phyloP scores from a whole-genome alignment of 2,113 vertebrate species.

The Spermophilus dauricus region DNA sequence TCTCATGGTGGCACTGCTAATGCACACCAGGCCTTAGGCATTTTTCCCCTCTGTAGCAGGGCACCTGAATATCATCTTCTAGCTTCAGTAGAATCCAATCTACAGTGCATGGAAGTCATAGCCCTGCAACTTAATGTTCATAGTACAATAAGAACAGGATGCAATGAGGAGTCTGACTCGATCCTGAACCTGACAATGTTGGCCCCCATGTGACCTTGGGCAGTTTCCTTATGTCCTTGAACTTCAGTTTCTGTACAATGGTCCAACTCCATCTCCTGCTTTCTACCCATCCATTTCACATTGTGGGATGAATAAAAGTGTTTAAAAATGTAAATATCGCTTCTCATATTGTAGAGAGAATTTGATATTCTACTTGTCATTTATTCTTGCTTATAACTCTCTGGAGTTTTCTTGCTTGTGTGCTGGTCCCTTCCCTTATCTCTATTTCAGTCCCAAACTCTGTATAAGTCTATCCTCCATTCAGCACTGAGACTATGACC shows the following conservation, averaged over 20 bases:
- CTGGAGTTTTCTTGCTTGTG: neutral
- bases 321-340: neutral
- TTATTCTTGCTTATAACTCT: neutral
- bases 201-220: too few species aligned
- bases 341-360: neutral
- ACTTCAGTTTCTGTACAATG: accelerated
- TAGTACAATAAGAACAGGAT: accelerated
- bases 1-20: accelerated
- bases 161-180: neutral
- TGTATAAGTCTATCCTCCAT: neutral
- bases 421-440: neutral
- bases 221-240: neutral
- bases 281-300: accelerated
- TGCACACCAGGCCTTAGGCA: accelerated
- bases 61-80: neutral
- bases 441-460: neutral
- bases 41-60: neutral
- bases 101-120: too few species aligned
- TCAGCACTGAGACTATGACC: accelerated
- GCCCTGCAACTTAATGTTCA: too few species aligned
- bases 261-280: neutral
- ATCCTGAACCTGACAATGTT: neutral
- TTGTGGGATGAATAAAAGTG: neutral
- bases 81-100: neutral
- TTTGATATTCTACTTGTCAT: neutral